Evolutionary conservation across 2,797 vertebrate species (phyloP), one percentile per base, ranked within the genome.

Genomic region (Scleropages formosus): DNA sequence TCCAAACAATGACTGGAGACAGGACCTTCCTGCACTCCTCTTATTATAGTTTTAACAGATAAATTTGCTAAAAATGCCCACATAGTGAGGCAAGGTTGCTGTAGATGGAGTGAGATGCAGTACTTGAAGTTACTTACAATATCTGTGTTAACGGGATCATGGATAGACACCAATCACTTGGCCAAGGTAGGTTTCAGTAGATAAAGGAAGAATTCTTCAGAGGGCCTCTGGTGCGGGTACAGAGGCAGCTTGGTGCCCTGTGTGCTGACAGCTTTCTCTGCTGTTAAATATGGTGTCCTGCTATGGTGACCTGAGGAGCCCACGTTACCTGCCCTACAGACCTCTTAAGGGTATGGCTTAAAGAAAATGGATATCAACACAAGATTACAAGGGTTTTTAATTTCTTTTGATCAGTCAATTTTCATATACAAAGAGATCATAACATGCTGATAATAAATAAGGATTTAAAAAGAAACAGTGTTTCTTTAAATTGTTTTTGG

Each of bases 391-490:
- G 77, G 84, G 83, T 85, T 88, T 88, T 88, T 85, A 85, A 83
- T 82, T 79, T 81, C 79, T 88, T 87, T 87, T 81, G 85, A 85
- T 83, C 83, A 83, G 84, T 83, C 75, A 87, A 86, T 88, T 88
- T 88, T 88, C 86, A 82, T 88, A 87, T 84, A 82, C 75, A 85
- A 85, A 80, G n/a, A 80, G 78, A 80, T 83, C 83, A 82, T 84
- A 84, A 86, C 78, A 81, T 86, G 80, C 82, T 85, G 80, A 81
- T 83, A 84, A 85, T 84, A 84, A 84, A 66, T 72, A 68, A 77
- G 76, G 79, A 85, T 84, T 66, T 64, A 71, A 77, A 78, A 80
- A 60, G 49, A 49, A 63, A 67, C 47, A 39, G 46, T 26, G 9
- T 46, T 24, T 53, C 31, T 46, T 72, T 72, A 46, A 60, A 39